Conservation (phyloP, 2,113 vertebrate genomes). For the Todiramphus chloris region DNA sequence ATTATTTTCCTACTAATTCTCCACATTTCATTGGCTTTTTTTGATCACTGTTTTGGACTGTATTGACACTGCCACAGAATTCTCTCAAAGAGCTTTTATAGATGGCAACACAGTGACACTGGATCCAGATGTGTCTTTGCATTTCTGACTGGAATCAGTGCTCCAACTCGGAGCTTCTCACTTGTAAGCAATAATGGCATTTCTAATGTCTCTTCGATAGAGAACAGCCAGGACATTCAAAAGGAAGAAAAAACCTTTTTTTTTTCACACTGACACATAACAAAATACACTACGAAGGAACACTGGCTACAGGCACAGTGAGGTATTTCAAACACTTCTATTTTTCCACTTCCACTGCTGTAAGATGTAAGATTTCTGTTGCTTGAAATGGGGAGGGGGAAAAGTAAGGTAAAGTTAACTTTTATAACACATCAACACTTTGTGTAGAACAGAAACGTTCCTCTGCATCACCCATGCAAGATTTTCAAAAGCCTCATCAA, state of each 20-base stretch:
- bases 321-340: not conserved
- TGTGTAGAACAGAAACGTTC: not conserved
- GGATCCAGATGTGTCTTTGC: not conserved
- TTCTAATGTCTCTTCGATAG: not conserved
- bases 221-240: not conserved
- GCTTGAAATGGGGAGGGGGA: not conserved
- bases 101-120: no score
- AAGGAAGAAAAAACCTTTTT: not conserved
- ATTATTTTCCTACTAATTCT: not conserved
- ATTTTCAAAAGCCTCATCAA: not conserved
- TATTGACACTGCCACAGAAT: not conserved
- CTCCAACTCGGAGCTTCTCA: not conserved
- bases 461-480: not conserved
- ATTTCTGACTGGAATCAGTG: not conserved
- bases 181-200: not conserved
- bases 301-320: not conserved
- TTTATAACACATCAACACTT: not conserved
- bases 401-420: not conserved
- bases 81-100: not conserved
- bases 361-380: not conserved
- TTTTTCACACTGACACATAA: not conserved
- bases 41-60: not conserved
- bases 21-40: not conserved
- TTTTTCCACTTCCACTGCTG: not conserved
- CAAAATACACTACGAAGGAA: not conserved